Percentiles rank a stretch among this genome's conserved stretches.
Conservation (phyloP, 2,113 vertebrate species). For the Rynchops niger region DNA sequence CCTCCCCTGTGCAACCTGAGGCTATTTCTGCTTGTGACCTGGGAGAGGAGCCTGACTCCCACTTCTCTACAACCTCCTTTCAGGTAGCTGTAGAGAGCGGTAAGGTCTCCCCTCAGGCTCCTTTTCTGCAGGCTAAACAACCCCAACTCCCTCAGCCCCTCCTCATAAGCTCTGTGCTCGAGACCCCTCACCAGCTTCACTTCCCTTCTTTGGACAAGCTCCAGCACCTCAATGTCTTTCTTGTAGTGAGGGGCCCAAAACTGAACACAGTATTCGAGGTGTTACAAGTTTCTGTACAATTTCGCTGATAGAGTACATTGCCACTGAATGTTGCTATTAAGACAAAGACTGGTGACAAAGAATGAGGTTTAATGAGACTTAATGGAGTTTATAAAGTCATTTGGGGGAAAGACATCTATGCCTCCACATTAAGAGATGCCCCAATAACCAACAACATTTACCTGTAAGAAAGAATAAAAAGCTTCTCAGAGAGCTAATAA, state of each 20-base stretch:
- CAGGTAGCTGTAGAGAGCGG: neutral
- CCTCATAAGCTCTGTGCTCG: neutral
- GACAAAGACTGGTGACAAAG: neutral
- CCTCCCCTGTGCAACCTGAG: neutral
- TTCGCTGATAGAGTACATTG: neutral
- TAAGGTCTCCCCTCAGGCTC: neutral
- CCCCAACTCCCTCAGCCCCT: neutral
- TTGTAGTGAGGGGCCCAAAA: neutral
- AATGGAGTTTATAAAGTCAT: neutral
- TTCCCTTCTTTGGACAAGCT: neutral
- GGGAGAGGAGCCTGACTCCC: neutral
- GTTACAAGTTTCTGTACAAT: neutral
- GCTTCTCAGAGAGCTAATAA: neutral
- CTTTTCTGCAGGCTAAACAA: neutral
- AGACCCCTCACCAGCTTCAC: neutral
- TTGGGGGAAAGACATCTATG: neutral
- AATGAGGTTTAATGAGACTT: neutral
- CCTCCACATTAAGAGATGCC: neutral
- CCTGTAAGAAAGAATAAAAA: neutral
- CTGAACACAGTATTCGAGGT: neutral
- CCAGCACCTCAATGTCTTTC: neutral
- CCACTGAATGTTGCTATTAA: neutral
- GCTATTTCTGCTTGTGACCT: neutral
- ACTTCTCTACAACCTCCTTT: neutral
- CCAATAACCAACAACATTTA: neutral